phyloP scores from a whole-genome alignment of 2,113 vertebrate genomes.

The Phyllostomus discolor region DNA sequence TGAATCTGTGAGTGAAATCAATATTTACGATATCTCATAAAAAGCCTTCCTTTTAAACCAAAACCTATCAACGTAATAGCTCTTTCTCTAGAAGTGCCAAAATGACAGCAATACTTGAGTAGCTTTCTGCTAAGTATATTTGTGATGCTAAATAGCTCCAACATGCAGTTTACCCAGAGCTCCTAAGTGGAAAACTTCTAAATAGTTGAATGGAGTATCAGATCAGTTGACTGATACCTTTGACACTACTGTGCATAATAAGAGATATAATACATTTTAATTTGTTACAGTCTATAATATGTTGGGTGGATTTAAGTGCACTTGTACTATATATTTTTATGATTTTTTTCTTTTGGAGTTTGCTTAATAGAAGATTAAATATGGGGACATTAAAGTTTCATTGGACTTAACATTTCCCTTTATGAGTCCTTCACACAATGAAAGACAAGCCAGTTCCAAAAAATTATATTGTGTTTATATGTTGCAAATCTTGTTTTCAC shows the following conservation, averaged over 20 bases:
- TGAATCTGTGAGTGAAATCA: constrained; percentile 48
- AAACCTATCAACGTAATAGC: constrained; percentile 23
- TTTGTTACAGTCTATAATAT: constrained; percentile 61
- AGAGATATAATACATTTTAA: constrained; percentile 60
- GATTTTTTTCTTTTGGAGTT: constrained; percentile 71
- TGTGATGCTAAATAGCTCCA: constrained; percentile 54
- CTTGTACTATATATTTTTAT: constrained; percentile 61
- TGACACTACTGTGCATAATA: constrained; percentile 66
- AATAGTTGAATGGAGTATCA: constrained; percentile 66
- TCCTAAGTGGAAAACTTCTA: constrained; percentile 59
- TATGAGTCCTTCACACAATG: constrained; percentile 68
- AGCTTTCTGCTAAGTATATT: constrained; percentile 58
- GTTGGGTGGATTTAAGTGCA: constrained; percentile 62
- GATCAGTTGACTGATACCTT: constrained; percentile 71
- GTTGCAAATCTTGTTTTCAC: background rate
- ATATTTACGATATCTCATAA: constrained; percentile 60
- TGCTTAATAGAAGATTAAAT: constrained; percentile 77
- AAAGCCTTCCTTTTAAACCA: constrained; percentile 44
- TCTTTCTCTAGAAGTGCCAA: constrained; percentile 37
- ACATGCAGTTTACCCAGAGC: constrained; percentile 32
- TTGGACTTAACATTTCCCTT: constrained; percentile 70
- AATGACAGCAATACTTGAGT: constrained; percentile 49
- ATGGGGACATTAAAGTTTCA: constrained; percentile 60
- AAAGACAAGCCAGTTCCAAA: constrained; percentile 44
- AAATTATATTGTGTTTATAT: constrained; percentile 23